Evolutionary conservation across 2,888 invertebrate genomes (phyloP).

Genomic region (Dryomyza anilis): DNA sequence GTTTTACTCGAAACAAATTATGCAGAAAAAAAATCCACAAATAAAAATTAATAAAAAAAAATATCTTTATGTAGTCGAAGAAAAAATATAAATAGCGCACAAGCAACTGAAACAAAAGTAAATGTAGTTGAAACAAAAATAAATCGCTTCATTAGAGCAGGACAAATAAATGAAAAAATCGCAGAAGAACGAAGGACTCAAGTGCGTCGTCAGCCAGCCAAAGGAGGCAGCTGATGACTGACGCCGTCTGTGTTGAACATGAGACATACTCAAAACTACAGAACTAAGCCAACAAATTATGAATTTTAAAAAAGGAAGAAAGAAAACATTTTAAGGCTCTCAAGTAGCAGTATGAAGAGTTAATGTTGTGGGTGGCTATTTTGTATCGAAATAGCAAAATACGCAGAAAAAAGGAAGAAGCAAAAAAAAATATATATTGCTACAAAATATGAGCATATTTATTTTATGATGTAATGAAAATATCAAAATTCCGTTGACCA

Average conservation of each 20-base stretch:
- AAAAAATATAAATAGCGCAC: no score
- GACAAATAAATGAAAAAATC: constrained; percentile 11
- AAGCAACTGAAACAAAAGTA: background rate
- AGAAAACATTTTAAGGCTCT: background rate
- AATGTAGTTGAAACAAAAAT: constrained; percentile 19
- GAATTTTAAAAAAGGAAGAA: no score
- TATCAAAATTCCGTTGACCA: constrained; percentile 10
- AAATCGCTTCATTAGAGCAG: constrained; percentile 16
- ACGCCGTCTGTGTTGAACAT: background rate
- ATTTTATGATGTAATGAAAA: background rate
- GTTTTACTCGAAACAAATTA: background rate
- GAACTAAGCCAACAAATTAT: background rate
- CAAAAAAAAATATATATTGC: background rate
- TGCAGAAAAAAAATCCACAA: background rate
- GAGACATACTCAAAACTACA: background rate
- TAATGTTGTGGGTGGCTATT: background rate
- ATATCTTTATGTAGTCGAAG: no score
- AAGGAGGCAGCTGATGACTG: background rate
- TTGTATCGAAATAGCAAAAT: background rate
- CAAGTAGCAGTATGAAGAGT: no score
- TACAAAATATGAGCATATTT: background rate
- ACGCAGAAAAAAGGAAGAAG: background rate
- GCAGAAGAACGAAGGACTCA: no score
- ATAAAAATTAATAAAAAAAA: background rate
- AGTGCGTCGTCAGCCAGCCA: no score